These are phyloP conservation scores for Phragmatobia fuliginosa DNA, from an alignment of 2,888 invertebrate species.

Conservation along the genomic window DNA sequence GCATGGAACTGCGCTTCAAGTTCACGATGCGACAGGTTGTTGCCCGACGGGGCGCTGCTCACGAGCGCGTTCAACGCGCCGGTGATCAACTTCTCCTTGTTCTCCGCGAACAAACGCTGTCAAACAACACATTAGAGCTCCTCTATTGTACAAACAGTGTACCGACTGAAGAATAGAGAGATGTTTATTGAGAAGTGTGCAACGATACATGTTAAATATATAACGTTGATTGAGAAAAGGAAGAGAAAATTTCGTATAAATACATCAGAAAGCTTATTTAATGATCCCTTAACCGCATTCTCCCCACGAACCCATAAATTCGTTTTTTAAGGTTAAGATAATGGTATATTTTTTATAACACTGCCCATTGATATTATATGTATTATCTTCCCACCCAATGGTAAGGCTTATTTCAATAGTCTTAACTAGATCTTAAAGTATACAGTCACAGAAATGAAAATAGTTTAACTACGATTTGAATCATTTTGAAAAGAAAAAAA, in stretches of 20 bases:
- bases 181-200: background rate
- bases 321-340: background rate
- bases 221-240: background rate
- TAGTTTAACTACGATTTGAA: background rate
- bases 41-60: constrained; percentile 65
- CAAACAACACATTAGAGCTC: constrained; percentile 49
- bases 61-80: constrained; percentile 94
- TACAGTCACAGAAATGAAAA: background rate
- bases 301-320: background rate
- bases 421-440: background rate
- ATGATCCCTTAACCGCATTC: constrained; percentile 2
- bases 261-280: constrained; percentile 4
- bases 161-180: background rate
- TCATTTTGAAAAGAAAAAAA: background rate
- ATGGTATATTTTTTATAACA: background rate
- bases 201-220: background rate
- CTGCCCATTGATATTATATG: background rate
- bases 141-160: constrained; percentile 13
- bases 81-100: constrained; percentile 98
- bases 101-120: constrained; percentile 98
- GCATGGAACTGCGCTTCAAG: constrained; percentile 98
- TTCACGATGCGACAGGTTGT: constrained; percentile 88
- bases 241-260: constrained; percentile 5
- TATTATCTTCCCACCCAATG: background rate
- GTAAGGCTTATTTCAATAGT: background rate